These are phyloP conservation scores for Phrixothrix hirtus DNA, from an alignment of 2,888 invertebrate species.

Conservation along the genomic window DNA sequence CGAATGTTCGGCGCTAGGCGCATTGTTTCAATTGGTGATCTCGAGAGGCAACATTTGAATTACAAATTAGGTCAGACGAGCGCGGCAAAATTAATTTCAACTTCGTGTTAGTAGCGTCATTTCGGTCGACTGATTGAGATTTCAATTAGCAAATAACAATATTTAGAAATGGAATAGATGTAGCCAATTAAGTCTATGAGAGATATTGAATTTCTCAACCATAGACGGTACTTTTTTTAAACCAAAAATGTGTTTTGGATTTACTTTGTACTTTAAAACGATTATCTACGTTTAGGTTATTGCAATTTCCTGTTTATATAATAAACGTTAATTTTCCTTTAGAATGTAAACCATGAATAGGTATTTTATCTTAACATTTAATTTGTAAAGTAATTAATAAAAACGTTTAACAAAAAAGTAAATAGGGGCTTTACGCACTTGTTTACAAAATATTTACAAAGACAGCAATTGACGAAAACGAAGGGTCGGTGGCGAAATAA, in stretches of 20 bases:
- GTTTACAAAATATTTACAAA: slow-evolving; percentile 31
- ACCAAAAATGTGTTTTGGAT: too few relatives aligned
- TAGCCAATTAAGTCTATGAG: slow-evolving; percentile 50
- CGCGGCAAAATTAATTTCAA: slow-evolving; percentile 50
- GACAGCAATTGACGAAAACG: slow-evolving; percentile 26
- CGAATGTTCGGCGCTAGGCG: slow-evolving; percentile 21
- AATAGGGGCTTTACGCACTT: slow-evolving; percentile 13
- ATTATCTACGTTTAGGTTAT: too few relatives aligned
- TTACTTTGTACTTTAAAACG: too few relatives aligned
- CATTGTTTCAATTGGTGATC: slow-evolving; percentile 33
- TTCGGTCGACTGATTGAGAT: slow-evolving; percentile 38
- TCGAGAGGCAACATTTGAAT: slow-evolving; percentile 46
- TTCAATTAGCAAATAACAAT: slow-evolving; percentile 49
- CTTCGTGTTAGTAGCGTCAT: slow-evolving; percentile 43
- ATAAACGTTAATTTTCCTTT: neutral
- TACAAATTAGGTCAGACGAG: slow-evolving; percentile 47
- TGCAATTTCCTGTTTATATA: neutral
- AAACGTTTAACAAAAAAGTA: too few relatives aligned
- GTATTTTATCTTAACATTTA: too few relatives aligned
- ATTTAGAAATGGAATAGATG: slow-evolving; percentile 43
- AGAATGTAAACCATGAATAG: slow-evolving; percentile 1
- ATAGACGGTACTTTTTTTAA: too few relatives aligned
- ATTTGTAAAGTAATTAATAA: too few relatives aligned
- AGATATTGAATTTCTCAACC: too few relatives aligned
- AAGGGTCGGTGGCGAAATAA: slow-evolving; percentile 28